phyloP scores from a whole-genome alignment of 2,113 vertebrate genomes.

The Microtus oregoni region DNA sequence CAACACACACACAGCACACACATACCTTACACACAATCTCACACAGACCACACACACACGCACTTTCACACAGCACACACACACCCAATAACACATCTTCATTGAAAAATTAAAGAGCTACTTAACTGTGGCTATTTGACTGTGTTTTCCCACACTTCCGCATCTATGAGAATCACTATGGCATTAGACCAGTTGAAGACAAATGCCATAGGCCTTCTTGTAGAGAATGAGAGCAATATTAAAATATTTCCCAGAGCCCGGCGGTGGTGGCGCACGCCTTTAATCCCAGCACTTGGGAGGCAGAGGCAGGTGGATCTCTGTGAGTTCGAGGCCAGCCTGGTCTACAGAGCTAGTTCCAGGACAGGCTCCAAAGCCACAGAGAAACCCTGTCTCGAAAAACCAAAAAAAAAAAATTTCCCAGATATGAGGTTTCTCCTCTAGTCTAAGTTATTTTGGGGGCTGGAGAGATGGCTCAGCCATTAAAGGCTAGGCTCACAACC shows the following conservation, averaged over 20 bases:
- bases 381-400: too few species aligned
- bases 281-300: too few species aligned
- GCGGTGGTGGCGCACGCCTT: too few species aligned
- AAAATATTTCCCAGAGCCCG: background rate
- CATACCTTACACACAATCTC: background rate
- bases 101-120: slow-evolving; percentile 13
- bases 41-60: background rate
- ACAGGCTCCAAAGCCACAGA: too few species aligned
- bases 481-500: too few species aligned
- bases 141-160: background rate
- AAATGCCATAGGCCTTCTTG: background rate
- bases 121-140: background rate
- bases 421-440: background rate
- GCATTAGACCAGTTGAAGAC: background rate
- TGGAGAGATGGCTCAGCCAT: too few species aligned
- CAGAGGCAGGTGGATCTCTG: too few species aligned
- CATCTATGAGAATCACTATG: background rate
- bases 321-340: too few species aligned
- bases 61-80: background rate
- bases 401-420: background rate
- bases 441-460: background rate
- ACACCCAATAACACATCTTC: background rate
- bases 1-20: background rate
- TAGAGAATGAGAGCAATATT: background rate
- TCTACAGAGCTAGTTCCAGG: too few species aligned